Percentiles rank a stretch among this genome's conserved stretches.
Conservation (phyloP, 1,140 invertebrate species). For the Brachionus paranguensis region DNA sequence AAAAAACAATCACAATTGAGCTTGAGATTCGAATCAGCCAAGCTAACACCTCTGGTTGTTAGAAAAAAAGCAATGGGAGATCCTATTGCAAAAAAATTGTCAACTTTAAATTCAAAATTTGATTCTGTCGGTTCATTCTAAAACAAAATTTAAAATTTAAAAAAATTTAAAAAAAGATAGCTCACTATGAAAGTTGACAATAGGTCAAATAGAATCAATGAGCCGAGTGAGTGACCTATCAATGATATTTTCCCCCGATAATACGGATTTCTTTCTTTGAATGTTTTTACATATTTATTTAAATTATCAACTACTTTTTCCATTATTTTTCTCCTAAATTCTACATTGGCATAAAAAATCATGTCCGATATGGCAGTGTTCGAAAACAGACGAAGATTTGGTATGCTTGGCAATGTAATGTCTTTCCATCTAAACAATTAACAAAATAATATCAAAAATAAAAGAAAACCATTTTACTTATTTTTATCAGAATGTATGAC, state of each 20-base stretch:
- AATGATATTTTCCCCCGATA: constrained; percentile 1
- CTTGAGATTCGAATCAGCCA: background rate
- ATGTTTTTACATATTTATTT: constrained; percentile 9
- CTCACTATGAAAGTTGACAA: background rate
- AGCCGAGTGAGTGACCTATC: background rate
- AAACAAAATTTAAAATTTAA: background rate
- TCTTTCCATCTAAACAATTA: background rate
- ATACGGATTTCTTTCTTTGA: background rate
- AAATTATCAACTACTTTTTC: background rate
- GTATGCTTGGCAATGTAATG: background rate
- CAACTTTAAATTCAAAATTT: background rate
- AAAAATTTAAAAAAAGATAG: no score
- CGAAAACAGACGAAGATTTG: background rate
- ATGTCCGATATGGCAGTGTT: constrained; percentile 17
- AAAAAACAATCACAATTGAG: constrained; percentile 1
- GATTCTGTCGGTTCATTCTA: background rate
- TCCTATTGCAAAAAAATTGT: constrained; percentile 2
- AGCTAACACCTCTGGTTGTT: background rate
- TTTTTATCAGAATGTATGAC: constrained; percentile 6
- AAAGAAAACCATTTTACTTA: background rate
- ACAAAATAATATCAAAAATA: background rate
- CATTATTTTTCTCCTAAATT: background rate
- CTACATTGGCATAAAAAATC: background rate
- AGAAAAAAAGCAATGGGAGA: constrained; percentile 4
- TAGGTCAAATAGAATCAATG: background rate